Percentiles rank a stretch among this genome's conserved stretches.
Evolutionary conservation across 2,888 invertebrate species (phyloP).

Genomic region (Tridacna crocea): DNA sequence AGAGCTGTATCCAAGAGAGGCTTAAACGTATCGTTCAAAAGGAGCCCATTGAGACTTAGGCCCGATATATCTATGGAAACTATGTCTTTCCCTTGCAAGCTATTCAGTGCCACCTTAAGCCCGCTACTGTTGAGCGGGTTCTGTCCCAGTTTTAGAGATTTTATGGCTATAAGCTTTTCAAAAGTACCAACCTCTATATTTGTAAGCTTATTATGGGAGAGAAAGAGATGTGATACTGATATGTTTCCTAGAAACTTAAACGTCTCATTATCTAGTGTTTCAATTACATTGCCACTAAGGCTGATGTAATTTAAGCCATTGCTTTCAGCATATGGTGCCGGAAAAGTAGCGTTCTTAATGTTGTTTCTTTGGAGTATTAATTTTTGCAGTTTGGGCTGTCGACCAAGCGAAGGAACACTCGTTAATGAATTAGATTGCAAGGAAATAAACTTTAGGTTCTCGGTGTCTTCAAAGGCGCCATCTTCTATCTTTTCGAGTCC

Average conservation of each 20-base stretch:
- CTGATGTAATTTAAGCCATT: constrained; percentile 56
- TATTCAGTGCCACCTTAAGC: constrained; percentile 59
- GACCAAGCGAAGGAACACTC: constrained; percentile 57
- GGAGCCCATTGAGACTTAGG: constrained; percentile 61
- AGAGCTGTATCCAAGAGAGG: constrained; percentile 64
- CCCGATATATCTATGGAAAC: constrained; percentile 71
- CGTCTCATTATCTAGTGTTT: constrained; percentile 57
- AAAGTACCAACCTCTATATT: constrained; percentile 64
- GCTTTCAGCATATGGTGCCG: constrained; percentile 49
- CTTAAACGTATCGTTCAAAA: constrained; percentile 68
- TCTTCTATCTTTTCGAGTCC: constrained; percentile 52
- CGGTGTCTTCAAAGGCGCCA: constrained; percentile 60
- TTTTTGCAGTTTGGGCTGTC: constrained; percentile 56
- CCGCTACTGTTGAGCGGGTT: constrained; percentile 67
- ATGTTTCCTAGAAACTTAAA: constrained; percentile 61
- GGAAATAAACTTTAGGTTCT: constrained; percentile 50
- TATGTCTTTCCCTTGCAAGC: constrained; percentile 61
- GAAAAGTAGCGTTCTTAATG: constrained; percentile 69
- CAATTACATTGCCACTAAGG: constrained; percentile 68
- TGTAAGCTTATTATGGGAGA: constrained; percentile 68
- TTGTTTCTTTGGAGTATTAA: constrained; percentile 70
- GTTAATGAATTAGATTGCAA: constrained; percentile 66
- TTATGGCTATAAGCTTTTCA: constrained; percentile 54
- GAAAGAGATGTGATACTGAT: constrained; percentile 61
- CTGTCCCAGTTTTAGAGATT: constrained; percentile 70